Base-by-base conservation (phyloP, 2,113 vertebrate genomes). In the Raja brachyura region DNA sequence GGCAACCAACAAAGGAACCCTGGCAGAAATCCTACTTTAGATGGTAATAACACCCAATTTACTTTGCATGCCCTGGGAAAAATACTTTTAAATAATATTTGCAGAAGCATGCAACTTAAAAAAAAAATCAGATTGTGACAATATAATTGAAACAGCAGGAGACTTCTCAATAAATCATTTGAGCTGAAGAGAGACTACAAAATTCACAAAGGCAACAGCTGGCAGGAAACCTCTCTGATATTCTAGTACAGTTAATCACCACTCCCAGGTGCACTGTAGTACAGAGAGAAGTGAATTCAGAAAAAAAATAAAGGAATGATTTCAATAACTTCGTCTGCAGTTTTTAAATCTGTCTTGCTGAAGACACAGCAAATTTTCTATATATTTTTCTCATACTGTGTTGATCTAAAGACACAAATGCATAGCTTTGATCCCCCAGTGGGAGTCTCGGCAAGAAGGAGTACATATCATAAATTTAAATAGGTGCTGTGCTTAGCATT, bases 91-190 rank as follows among this genome's bases (percentile, higher is more conserved):
- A 86, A 88, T 33, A 14, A 66, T 33, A 88, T n/a, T 6, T 28
- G 59, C 22, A 18, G 25, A 22, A 54, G 14, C 9, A 20, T 22
- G 16, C 20, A 48, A 81, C 48, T 81, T 56, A 25, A 25, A 54
- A 56, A 56, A 68, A 14, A 28, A 92, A 74, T 70, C 73, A 92
- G 66, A 54, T 92, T 28, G 61, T 22, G 48, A 73, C 33, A 92
- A 70, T 28, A 73, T 73, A 73, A 92, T 73, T 92, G 20, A 92
- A 74, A 48, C 33, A 92, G 68, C 68, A 92, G 90, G 90, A 92
- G 66, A 92, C 33, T 73, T 92, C 90, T 92, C 68, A 73, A 48
- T 92, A 73, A 92, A 74, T 92, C 66, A 92, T 92, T 74, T 70
- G 90, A 92, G 90, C 90, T 28, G 33, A 68, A 92, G 16, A 92